Evolutionary conservation across 37 sponge, comb jelly and placozoan genomes (phyloP).

Genomic region (Amphimedon queenslandica): DNA sequence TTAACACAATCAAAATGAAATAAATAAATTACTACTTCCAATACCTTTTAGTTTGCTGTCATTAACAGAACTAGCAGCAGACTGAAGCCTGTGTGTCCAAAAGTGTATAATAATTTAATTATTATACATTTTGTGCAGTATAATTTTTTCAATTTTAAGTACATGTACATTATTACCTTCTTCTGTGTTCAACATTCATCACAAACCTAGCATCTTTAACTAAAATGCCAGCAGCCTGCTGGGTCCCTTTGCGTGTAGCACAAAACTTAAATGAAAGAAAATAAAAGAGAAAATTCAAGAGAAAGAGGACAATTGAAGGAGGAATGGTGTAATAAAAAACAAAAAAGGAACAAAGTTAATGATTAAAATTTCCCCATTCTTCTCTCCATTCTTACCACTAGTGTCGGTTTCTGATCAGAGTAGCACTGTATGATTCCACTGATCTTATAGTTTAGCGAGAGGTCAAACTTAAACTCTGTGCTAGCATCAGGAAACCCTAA

Average conservation of each 20-base stretch:
- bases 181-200: conserved; percentile 67
- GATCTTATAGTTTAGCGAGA: conserved; percentile 90
- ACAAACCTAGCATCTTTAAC: conserved; percentile 90
- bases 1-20: no score
- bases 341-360: neutral
- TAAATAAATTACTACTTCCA: no score
- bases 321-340: conserved; percentile 10
- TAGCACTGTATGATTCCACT: conserved; percentile 85
- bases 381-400: conserved; percentile 59
- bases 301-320: neutral
- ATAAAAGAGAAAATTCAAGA: neutral
- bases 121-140: no score
- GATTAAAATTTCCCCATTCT: no score
- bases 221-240: conserved; percentile 88
- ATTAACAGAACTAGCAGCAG: conserved; percentile 44
- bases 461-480: conserved; percentile 91
- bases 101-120: neutral
- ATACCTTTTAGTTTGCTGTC: conserved; percentile 91
- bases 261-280: conserved; percentile 69
- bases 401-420: conserved; percentile 89
- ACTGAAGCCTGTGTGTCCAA: conserved; percentile 25
- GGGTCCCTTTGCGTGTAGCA: conserved; percentile 93
- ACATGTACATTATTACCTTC: conserved; percentile 26
- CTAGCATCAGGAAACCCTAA: conserved; percentile 76
- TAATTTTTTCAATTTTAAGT: neutral